phyloP scores from a whole-genome alignment of 2,113 vertebrate species.

The Phylloscopus whistleri region DNA sequence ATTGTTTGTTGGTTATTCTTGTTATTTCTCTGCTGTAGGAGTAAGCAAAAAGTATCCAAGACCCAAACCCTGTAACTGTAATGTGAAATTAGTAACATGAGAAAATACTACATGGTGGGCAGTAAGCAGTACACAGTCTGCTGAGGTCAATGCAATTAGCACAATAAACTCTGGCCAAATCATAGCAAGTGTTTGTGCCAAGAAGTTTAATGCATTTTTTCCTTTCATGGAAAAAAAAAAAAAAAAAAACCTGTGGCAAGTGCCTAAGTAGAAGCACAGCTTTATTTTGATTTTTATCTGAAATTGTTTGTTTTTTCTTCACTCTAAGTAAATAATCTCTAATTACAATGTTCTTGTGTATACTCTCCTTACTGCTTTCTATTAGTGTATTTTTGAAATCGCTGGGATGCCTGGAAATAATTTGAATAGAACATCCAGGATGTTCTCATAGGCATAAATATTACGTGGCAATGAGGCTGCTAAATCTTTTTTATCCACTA shows the following conservation, averaged over 20 bases:
- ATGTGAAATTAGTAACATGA: neutral
- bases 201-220: neutral
- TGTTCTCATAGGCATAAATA: neutral
- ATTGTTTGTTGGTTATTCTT: neutral
- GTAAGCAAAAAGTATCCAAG: neutral
- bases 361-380: neutral
- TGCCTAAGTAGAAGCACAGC: neutral
- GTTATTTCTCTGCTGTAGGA: neutral
- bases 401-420: neutral
- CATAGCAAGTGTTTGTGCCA: neutral
- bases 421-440: neutral
- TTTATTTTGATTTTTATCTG: neutral
- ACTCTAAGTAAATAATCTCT: neutral
- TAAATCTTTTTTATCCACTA: constrained; percentile 1
- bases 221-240: neutral
- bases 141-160: neutral
- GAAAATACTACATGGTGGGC: neutral
- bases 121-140: neutral
- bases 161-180: neutral
- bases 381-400: neutral
- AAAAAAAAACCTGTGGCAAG: neutral
- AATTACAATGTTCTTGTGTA: neutral
- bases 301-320: neutral
- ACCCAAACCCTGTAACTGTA: neutral
- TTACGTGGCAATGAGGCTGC: neutral